These are phyloP conservation scores for Pristionchus pacificus DNA, from an alignment of 1,140 invertebrate genomes.

Conservation along the genomic window DNA sequence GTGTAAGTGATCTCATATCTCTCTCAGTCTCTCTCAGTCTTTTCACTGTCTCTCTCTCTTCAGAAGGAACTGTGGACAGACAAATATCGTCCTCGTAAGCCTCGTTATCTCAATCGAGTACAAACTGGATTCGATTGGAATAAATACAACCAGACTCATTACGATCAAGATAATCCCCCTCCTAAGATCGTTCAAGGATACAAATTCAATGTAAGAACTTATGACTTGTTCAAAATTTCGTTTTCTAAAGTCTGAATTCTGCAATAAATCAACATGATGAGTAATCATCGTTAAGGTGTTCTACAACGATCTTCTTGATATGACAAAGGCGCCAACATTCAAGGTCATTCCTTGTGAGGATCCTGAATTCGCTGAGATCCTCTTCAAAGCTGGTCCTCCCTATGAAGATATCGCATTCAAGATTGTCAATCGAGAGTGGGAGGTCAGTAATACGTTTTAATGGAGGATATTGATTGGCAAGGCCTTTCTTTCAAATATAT, in stretches of 20 bases:
- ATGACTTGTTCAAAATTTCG: background rate
- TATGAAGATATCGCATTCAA: conserved; percentile 99
- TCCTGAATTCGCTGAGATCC: conserved; percentile 83
- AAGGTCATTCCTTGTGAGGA: conserved; percentile 65
- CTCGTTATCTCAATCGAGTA: conserved; percentile 89
- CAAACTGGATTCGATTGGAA: conserved; percentile 96
- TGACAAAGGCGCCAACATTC: conserved; percentile 86
- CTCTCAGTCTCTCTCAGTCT: no score
- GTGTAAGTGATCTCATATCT: background rate
- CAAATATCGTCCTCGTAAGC: conserved; percentile 93
- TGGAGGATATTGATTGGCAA: background rate
- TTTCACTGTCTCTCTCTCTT: conserved; percentile 37
- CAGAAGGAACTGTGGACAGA: conserved; percentile 93
- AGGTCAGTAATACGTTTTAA: background rate
- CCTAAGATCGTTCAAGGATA: conserved; percentile 99
- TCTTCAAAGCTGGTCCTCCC: conserved; percentile 92
- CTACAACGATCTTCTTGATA: conserved; percentile 97
- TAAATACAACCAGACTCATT: conserved; percentile 95
- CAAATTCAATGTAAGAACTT: conserved; percentile 80
- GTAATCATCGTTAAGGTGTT: conserved; percentile 70
- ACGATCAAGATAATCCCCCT: conserved; percentile 99
- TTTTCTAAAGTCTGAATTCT: conserved; percentile 8
- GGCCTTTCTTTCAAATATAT: no score
- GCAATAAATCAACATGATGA: background rate
- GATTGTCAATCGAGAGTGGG: conserved; percentile 98